Percentiles rank a stretch among this genome's conserved stretches.
Conservation (phyloP, 1,140 invertebrate genomes). For the Cyclargus thomasi region DNA sequence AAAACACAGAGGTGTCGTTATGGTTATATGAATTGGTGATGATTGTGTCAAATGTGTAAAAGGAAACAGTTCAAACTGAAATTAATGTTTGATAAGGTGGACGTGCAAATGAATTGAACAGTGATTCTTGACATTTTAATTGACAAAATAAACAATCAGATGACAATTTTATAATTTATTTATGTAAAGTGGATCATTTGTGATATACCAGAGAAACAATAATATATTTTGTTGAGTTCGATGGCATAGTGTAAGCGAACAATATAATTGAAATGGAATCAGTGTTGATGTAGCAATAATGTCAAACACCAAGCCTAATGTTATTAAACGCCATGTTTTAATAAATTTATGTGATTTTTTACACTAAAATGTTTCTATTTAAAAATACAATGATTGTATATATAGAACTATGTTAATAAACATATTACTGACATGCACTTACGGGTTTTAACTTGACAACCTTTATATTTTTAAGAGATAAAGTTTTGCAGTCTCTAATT, state of each 20-base stretch:
- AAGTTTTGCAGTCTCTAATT: too few species aligned
- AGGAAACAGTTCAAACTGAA: constrained; percentile 52
- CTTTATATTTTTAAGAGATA: too few species aligned
- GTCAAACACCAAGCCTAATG: constrained; percentile 58
- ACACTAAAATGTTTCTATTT: constrained; percentile 70
- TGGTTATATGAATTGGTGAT: constrained; percentile 61
- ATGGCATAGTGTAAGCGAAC: constrained; percentile 22
- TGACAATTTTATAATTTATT: constrained; percentile 73
- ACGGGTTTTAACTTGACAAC: constrained; percentile 39
- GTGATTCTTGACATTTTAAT: constrained; percentile 71
- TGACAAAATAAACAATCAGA: constrained; percentile 56
- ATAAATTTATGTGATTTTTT: constrained; percentile 62
- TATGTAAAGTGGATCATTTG: constrained; percentile 69
- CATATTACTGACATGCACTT: constrained; percentile 56
- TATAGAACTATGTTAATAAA: constrained; percentile 73
- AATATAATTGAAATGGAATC: constrained; percentile 26
- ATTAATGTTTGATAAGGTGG: constrained; percentile 66
- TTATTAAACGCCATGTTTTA: constrained; percentile 55
- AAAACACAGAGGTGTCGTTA: constrained; percentile 46
- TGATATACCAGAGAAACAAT: constrained; percentile 55
- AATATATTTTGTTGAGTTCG: constrained; percentile 39
- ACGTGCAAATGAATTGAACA: constrained; percentile 64
- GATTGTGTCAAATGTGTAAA: constrained; percentile 53
- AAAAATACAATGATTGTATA: constrained; percentile 71
- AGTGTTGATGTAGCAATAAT: constrained; percentile 43